Percentiles rank a stretch among this genome's conserved stretches.
These are phyloP conservation scores for Sciurus niger DNA, from an alignment of 2,113 vertebrate species.

Conservation along the genomic window DNA sequence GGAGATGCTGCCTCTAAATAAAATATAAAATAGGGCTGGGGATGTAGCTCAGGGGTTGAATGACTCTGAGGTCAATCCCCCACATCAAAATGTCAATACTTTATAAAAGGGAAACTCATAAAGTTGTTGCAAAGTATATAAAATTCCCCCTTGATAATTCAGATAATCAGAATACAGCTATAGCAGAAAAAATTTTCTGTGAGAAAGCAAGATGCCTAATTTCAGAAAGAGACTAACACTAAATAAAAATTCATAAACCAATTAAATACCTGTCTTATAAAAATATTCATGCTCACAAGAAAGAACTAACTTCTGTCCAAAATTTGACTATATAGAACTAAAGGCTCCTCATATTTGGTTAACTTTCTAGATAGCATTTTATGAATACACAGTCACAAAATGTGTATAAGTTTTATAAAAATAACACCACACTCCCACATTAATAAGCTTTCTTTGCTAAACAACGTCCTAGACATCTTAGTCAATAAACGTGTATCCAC, in stretches of 20 bases:
- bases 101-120: background rate
- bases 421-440: background rate
- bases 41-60: too few relatives aligned
- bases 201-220: slow-evolving; percentile 28
- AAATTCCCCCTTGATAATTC: background rate
- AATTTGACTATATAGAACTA: background rate
- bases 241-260: slow-evolving; percentile 9
- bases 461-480: background rate
- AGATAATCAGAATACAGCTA: slow-evolving; percentile 28
- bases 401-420: background rate
- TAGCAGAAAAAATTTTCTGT: slow-evolving; percentile 36
- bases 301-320: background rate
- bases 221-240: slow-evolving; percentile 56
- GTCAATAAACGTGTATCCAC: background rate
- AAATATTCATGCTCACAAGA: background rate
- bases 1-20: too few relatives aligned
- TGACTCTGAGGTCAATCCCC: too few relatives aligned
- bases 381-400: background rate
- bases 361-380: background rate
- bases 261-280: background rate
- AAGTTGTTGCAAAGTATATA: background rate
- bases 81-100: background rate
- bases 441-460: background rate
- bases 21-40: too few relatives aligned
- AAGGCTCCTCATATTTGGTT: background rate